A percentile compares a stretch with the other conserved stretches of the same genome.
These are phyloP conservation scores for Diachasma alloeum DNA, from an alignment of 1,140 invertebrate genomes.

Conservation along the genomic window DNA sequence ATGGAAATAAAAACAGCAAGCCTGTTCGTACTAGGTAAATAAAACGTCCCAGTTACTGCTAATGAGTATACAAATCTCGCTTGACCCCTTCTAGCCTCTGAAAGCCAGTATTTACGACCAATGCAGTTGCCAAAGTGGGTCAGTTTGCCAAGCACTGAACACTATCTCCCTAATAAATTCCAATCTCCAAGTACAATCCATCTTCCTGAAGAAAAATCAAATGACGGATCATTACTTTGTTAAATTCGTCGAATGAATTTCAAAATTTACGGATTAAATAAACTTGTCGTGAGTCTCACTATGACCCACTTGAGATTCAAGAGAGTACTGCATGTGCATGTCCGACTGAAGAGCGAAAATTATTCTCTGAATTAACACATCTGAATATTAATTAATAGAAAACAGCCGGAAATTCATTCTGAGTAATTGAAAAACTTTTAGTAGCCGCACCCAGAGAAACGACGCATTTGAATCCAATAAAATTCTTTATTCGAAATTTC, in stretches of 20 bases:
- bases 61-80: background rate
- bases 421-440: too few relatives aligned
- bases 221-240: too few relatives aligned
- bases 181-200: background rate
- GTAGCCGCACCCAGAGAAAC: too few relatives aligned
- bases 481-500: too few relatives aligned
- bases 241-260: too few relatives aligned
- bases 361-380: too few relatives aligned
- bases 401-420: too few relatives aligned
- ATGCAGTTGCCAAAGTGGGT: background rate
- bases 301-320: too few relatives aligned
- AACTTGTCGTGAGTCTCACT: too few relatives aligned
- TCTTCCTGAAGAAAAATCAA: background rate
- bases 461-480: too few relatives aligned
- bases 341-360: background rate
- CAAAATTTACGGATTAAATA: too few relatives aligned
- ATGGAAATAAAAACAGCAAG: slow-evolving; percentile 44
- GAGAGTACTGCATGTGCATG: slow-evolving; percentile 37
- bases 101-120: background rate
- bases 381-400: too few relatives aligned
- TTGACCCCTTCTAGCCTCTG: background rate
- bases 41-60: background rate
- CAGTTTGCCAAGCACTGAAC: background rate
- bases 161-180: background rate
- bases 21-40: slow-evolving; percentile 50